Base-by-base conservation (phyloP, 2,797 vertebrate genomes). In the Gallirallus australis region DNA sequence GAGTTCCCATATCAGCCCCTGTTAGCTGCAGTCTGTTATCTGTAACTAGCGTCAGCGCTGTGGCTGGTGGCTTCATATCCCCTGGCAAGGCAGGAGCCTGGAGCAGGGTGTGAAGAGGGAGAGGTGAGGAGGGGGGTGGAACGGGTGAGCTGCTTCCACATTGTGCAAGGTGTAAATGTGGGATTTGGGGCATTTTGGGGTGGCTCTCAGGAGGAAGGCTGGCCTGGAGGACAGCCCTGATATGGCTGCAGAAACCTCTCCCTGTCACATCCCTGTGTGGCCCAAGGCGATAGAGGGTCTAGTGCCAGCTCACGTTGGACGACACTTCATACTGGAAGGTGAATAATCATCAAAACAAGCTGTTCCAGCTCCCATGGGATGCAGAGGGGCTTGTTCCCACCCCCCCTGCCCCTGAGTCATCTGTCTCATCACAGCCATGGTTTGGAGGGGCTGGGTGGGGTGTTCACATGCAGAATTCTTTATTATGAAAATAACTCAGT, bases 21-120 rank as follows among this genome's bases (percentile, higher is more conserved):
- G 42, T 35, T n/a, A 52, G 11, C 52, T 57, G 5, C 23, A 15
- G 11, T 40, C 39, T 11, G 3, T 28, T 28, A 16, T 37, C 37
- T 71, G 27, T 39, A 18, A 21, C 33, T 10, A 0, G 10, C 23
- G 0, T 27, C 23, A 3, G 6, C 3, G 0, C 2, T 9, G n/a
- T 19, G 50, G 77, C 17, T 87, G 42, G 28, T 27, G 42, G 42
- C 42, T 45, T 18, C 42, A 9, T 7, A 7, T 42, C 42, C 42
- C 42, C 42, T 45, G 42, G 42, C 42, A 45, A 42, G 42, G 42
- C 42, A 45, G 42, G 42, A 45, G 42, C 42, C 65, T 53, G 89
- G 57, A 57, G 53, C 19, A 3, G 8, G 35, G 47, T 25, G 72
- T 59, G 84, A 16, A 50, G 52, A 75, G 17, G 14, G 7, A 42